A percentile compares a stretch with the other conserved stretches of the same genome.
phyloP scores from a whole-genome alignment of 1,140 invertebrate genomes.

The Macrosteles quadrilineatus region DNA sequence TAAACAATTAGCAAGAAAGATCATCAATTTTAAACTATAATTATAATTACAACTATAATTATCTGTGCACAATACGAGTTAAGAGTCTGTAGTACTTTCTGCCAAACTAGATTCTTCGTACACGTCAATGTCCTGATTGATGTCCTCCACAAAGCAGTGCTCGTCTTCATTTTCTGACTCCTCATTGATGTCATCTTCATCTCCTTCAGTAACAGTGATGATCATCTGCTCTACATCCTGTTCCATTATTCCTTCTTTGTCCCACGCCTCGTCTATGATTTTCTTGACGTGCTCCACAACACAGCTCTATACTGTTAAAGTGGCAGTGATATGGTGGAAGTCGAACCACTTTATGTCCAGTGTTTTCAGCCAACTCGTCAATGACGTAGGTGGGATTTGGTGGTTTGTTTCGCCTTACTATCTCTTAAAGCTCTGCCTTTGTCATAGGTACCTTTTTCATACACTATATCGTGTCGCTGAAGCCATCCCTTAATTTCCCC shows the following conservation, averaged over 20 bases:
- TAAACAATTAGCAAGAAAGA: no score
- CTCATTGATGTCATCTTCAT: slow-evolving; percentile 4
- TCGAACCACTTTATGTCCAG: slow-evolving; percentile 31
- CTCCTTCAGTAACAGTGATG: neutral
- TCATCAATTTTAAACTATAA: no score
- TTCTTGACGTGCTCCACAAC: neutral
- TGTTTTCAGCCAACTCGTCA: slow-evolving; percentile 29
- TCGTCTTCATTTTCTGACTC: neutral
- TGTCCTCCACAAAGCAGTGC: no score
- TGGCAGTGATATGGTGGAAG: slow-evolving; percentile 39
- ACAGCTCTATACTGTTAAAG: slow-evolving; percentile 35
- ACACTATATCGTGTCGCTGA: slow-evolving; percentile 15
- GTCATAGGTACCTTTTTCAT: neutral
- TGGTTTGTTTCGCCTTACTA: slow-evolving; percentile 23
- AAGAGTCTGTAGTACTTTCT: no score
- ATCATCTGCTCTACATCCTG: neutral
- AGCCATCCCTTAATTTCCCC: slow-evolving; percentile 35
- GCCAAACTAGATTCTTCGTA: no score
- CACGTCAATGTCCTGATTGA: neutral
- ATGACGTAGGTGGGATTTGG: slow-evolving; percentile 10
- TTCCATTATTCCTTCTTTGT: neutral
- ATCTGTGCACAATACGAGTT: no score
- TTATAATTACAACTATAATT: no score
- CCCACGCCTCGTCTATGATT: neutral
- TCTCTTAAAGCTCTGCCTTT: slow-evolving; percentile 23